phyloP scores from a whole-genome alignment of 2,888 invertebrate species.

The Aporophyla lueneburgensis region DNA sequence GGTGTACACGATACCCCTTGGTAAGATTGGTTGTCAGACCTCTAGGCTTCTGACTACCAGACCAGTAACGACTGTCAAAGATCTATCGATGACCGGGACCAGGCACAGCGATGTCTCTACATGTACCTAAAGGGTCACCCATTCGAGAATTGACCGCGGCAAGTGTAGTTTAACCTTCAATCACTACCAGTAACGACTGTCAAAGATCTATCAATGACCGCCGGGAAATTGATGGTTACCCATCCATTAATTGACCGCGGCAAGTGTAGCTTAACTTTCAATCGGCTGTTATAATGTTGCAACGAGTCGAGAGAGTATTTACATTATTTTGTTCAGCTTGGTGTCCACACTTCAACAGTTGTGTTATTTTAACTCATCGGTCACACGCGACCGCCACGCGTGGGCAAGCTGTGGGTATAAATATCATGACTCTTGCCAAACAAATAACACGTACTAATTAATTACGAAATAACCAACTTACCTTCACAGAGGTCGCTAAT shows the following conservation, averaged over 20 bases:
- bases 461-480: slow-evolving; percentile 61
- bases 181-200: not conserved
- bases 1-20: not conserved
- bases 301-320: not conserved
- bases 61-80: not conserved
- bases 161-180: too few relatives aligned
- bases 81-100: too few relatives aligned
- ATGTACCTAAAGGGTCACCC: too few relatives aligned
- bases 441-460: slow-evolving; percentile 53
- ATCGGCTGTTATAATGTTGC: not conserved
- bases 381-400: slow-evolving; percentile 59
- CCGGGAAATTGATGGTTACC: not conserved
- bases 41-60: not conserved
- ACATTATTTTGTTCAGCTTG: not conserved
- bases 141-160: too few relatives aligned
- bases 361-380: slow-evolving; percentile 45
- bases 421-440: slow-evolving; percentile 45
- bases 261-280: not conserved
- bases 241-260: not conserved
- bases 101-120: too few relatives aligned
- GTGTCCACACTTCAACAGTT: slow-evolving; percentile 6
- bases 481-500: slow-evolving; percentile 53
- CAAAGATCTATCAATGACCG: not conserved
- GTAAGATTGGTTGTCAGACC: not conserved
- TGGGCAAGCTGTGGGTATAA: slow-evolving; percentile 64